Percentiles rank a stretch among this genome's conserved stretches.
These are phyloP conservation scores for Ranitomeya imitator DNA, from an alignment of 2,113 vertebrate species.

Conservation along the genomic window DNA sequence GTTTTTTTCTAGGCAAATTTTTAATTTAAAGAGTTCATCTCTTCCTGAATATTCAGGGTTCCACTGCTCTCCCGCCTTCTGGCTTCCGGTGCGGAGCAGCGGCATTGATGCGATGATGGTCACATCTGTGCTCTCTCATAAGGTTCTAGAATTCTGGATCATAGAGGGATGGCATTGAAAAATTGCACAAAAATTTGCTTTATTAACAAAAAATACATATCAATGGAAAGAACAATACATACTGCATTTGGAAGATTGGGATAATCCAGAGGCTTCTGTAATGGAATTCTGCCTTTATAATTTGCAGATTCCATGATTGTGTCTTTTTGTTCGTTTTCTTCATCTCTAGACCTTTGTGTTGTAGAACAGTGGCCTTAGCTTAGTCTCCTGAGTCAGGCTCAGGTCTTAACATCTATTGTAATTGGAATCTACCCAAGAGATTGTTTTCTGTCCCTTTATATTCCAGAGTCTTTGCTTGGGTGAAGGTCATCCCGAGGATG, in stretches of 20 bases:
- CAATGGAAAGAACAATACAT: neutral
- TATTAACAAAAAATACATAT: neutral
- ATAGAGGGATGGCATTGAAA: too few relatives aligned
- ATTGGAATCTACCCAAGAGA: conserved; percentile 31
- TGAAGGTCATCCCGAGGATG: conserved; percentile 29
- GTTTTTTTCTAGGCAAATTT: too few relatives aligned
- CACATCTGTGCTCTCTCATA: too few relatives aligned
- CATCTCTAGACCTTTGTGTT: neutral
- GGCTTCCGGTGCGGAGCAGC: too few relatives aligned
- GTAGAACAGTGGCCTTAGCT: conserved; percentile 3
- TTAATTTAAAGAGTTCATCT: too few relatives aligned
- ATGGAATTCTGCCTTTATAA: neutral
- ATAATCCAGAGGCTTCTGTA: neutral
- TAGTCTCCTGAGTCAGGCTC: neutral
- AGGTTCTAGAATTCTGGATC: too few relatives aligned
- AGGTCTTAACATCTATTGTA: conserved; percentile 25
- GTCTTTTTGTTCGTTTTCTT: neutral
- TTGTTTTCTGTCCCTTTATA: conserved; percentile 28
- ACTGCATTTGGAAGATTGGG: neutral
- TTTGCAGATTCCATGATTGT: neutral
- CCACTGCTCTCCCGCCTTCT: too few relatives aligned
- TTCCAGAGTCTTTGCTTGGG: neutral
- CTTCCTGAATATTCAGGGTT: too few relatives aligned
- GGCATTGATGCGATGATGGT: too few relatives aligned
- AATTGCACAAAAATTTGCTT: too few relatives aligned